These are phyloP conservation scores for Perognathus longimembris DNA, from an alignment of 2,113 vertebrate genomes.

Conservation along the genomic window DNA sequence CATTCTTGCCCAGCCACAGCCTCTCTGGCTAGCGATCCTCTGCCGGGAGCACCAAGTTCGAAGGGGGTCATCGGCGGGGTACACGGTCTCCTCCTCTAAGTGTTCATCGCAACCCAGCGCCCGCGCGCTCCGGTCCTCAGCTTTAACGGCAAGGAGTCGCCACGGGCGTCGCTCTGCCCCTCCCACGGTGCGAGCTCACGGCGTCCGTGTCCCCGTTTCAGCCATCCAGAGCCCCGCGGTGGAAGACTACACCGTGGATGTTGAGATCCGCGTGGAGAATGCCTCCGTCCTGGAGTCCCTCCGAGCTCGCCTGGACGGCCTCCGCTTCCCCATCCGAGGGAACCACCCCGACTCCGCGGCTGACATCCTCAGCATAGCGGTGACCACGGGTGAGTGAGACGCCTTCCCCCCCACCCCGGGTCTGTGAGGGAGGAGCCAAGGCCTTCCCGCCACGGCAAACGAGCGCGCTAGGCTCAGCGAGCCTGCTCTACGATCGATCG, in stretches of 20 bases:
- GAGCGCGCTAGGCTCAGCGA: no score
- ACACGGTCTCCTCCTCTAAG: background rate
- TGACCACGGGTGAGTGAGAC: constrained; percentile 85
- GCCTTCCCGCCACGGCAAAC: no score
- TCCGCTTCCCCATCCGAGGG: constrained; percentile 67
- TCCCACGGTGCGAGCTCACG: background rate
- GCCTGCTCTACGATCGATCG: background rate
- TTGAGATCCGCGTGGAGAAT: constrained; percentile 82
- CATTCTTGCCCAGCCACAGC: background rate
- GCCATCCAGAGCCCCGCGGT: background rate
- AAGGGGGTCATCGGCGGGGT: no score
- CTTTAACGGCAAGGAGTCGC: background rate
- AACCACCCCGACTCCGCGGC: constrained; percentile 62
- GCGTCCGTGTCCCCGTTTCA: constrained; percentile 71
- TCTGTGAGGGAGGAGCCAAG: no score
- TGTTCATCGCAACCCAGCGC: no score
- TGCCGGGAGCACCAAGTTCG: background rate
- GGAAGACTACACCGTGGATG: constrained; percentile 68
- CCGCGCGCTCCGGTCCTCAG: no score
- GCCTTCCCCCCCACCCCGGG: no score
- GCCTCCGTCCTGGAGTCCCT: constrained; percentile 73
- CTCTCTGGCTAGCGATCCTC: background rate
- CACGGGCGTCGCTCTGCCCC: accelerated
- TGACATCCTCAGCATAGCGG: constrained; percentile 74
- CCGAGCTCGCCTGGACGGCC: constrained; percentile 73